phyloP scores from a whole-genome alignment of 2,113 vertebrate species.

The Leptocoma aspasia region DNA sequence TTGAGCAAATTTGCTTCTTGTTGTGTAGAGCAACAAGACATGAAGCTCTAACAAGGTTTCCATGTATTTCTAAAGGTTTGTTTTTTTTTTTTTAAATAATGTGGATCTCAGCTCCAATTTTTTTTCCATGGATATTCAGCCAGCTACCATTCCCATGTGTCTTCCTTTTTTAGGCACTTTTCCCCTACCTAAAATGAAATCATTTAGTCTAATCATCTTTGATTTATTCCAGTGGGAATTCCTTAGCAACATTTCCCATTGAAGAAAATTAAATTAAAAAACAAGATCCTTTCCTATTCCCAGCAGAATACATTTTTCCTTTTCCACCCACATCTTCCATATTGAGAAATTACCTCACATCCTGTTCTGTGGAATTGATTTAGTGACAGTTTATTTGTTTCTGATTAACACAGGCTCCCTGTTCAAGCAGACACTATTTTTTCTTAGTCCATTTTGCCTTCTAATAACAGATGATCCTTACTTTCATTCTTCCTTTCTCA shows the following conservation, averaged over 20 bases:
- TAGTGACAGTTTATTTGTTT: neutral
- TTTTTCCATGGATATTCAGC: neutral
- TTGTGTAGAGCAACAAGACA: neutral
- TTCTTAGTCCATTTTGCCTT: neutral
- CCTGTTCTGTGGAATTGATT: slow-evolving; percentile 5
- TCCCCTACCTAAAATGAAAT: neutral
- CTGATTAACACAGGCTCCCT: neutral
- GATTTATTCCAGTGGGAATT: slow-evolving; percentile 25
- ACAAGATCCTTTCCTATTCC: neutral
- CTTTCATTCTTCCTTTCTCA: neutral
- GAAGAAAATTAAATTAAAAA: neutral
- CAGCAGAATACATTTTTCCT: neutral
- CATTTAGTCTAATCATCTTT: neutral
- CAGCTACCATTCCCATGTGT: neutral
- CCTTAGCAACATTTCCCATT: neutral
- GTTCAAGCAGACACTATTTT: neutral
- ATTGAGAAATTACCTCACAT: slow-evolving; percentile 15
- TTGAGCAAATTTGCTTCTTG: neutral
- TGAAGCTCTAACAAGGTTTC: neutral
- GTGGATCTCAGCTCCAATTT: neutral
- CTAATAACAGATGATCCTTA: neutral
- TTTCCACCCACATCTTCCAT: slow-evolving; percentile 18
- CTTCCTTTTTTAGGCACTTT: neutral
- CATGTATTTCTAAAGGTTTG: neutral
- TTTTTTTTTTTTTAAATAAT: neutral